Conservation (phyloP, 2,888 invertebrate species). For the Melipona beecheii region DNA sequence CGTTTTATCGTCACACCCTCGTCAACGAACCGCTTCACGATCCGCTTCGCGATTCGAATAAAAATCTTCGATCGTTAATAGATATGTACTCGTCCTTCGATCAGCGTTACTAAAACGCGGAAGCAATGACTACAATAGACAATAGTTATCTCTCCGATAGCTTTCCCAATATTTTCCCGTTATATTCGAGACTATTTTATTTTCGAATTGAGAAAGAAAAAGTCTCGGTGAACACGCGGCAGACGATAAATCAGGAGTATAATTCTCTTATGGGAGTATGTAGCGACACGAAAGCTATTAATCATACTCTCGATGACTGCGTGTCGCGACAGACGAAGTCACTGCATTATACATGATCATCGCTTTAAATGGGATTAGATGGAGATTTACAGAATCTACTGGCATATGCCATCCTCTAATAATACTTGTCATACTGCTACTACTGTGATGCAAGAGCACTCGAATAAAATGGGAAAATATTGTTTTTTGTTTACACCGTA, state of each 20-base stretch:
- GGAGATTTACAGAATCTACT: conserved; percentile 50
- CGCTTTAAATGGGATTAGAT: conserved; percentile 63
- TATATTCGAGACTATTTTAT: too few species aligned
- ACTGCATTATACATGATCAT: conserved; percentile 62
- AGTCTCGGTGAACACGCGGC: too few species aligned
- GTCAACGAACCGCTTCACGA: conserved; percentile 34
- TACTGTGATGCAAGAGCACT: neutral
- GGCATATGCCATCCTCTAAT: conserved; percentile 44
- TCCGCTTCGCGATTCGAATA: neutral
- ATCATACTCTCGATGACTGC: conserved; percentile 52
- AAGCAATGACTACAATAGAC: too few species aligned
- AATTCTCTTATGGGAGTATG: neutral
- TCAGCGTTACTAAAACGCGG: too few species aligned
- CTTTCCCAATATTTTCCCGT: too few species aligned
- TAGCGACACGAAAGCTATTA: conserved; percentile 50
- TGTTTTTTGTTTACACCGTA: neutral
- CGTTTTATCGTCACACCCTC: conserved; percentile 49
- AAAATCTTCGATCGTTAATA: neutral
- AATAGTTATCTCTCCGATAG: too few species aligned
- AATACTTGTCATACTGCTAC: neutral
- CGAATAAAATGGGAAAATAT: neutral
- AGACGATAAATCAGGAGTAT: neutral
- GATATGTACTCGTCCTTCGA: too few species aligned
- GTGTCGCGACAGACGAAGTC: conserved; percentile 44
- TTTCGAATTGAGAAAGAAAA: neutral